Base-by-base conservation (phyloP, 1,140 invertebrate species). In the Choristoneura fumiferana region DNA sequence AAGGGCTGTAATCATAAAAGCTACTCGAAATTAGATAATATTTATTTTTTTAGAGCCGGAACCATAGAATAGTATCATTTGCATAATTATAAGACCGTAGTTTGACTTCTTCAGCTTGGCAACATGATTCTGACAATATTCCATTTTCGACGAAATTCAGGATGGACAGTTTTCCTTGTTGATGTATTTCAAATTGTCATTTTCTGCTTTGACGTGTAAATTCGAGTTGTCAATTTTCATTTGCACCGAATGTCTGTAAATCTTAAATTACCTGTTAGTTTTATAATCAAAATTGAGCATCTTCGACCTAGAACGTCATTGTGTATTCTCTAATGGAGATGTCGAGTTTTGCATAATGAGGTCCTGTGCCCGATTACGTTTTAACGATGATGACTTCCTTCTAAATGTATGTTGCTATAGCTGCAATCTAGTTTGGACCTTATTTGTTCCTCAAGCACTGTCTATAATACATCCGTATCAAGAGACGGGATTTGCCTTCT, bases 331-430 rank as follows among this genome's bases (percentile, higher is more conserved):
- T 69, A 81, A 81, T 77, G 68, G 65, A 78, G 73, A 74, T 69
- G 67, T 62, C 65, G 71, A 67, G 62, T 67, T 81, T 79, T 75
- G 69, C 79, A 82, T 84, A 84, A 82, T 82, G 74, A 76, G 78
- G 73, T 71, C 68, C 73, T 76, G 76, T 81, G 78, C 73, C 71
- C 70, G 78, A 82, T 84, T 82, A 80, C 76, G 67, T 76, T 79
- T 78, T 84, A 82, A 84, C 73, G 81, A 84, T 78, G 79, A 81
- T 80, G 78, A 77, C 73, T 81, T 69, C 66, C 62, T 73, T 67
- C 57, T 29, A 66, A 64, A 73, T 68, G 65, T 62, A 37, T 22
- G 57, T 33, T 14, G 6, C 14, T 45, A 18, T 53, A 35, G 8
- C n/a, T 4, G 8, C 33, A 36, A 13, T 8, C 14, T 33, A 49